Evolutionary conservation across 2,113 vertebrate species (phyloP).

Genomic region (Ginglymostoma cirratum): DNA sequence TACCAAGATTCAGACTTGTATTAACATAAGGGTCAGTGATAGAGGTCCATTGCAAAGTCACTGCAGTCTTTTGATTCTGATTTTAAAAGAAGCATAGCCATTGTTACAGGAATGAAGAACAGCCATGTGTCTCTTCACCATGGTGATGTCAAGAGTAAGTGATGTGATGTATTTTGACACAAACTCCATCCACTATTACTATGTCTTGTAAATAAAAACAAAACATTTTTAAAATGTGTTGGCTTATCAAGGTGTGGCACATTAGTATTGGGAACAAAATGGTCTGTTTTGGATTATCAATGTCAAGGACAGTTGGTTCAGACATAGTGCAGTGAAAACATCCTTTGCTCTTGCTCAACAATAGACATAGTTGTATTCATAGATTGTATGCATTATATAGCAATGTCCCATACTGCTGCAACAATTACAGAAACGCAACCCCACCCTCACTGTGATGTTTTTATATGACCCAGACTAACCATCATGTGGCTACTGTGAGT

Average conservation of each 20-base stretch:
- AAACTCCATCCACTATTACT: not conserved
- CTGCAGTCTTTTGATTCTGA: not conserved
- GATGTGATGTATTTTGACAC: constrained; percentile 3
- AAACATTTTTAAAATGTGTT: not conserved
- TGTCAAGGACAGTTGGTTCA: not conserved
- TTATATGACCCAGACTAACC: not conserved
- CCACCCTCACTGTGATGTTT: not conserved
- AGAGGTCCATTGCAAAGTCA: not conserved
- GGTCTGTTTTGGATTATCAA: not conserved
- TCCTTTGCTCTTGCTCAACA: not conserved
- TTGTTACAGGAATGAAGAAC: not conserved
- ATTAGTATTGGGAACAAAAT: not conserved
- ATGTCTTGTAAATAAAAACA: not conserved
- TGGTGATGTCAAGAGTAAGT: not conserved
- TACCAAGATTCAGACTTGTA: not conserved
- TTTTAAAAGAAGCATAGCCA: not conserved
- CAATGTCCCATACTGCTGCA: not conserved
- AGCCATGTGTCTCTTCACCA: not conserved
- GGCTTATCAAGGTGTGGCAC: not conserved
- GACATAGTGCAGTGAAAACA: not conserved
- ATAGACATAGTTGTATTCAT: not conserved
- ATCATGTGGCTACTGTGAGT: not conserved
- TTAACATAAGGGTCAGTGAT: not conserved
- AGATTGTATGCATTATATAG: not conserved
- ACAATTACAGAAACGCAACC: not conserved